Conservation (phyloP, 2,797 vertebrate species). For the Sebastes minor region DNA sequence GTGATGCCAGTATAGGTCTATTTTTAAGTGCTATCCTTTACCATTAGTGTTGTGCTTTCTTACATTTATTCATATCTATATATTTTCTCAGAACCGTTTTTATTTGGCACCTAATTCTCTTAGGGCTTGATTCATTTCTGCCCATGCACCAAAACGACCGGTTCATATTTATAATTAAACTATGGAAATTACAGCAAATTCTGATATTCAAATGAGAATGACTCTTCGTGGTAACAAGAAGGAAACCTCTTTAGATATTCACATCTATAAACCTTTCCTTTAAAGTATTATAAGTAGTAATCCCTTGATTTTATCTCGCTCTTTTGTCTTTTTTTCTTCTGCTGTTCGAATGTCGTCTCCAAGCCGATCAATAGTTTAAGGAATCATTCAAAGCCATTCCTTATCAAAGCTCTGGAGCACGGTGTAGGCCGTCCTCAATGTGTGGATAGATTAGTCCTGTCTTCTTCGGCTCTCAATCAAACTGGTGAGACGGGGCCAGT, state of each 20-base stretch:
- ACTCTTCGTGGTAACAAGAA: not conserved
- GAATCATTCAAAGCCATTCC: slow-evolving; percentile 74
- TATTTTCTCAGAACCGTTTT: slow-evolving; percentile 11
- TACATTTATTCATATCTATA: slow-evolving; percentile 26
- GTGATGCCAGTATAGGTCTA: slow-evolving; percentile 47
- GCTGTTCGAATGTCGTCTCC: slow-evolving; percentile 56
- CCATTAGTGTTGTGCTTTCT: slow-evolving; percentile 27
- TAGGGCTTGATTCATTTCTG: not conserved
- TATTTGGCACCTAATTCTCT: not conserved
- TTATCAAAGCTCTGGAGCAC: slow-evolving; percentile 76
- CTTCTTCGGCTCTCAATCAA: slow-evolving; percentile 63
- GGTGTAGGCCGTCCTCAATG: slow-evolving; percentile 39
- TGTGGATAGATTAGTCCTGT: slow-evolving; percentile 70
- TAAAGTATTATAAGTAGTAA: slow-evolving; percentile 51
- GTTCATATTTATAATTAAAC: not conserved
- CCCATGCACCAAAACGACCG: not conserved
- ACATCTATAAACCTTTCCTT: slow-evolving; percentile 40
- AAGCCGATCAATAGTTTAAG: slow-evolving; percentile 73
- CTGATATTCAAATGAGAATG: slow-evolving; percentile 14
- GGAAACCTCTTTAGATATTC: not conserved
- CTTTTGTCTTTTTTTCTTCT: slow-evolving; percentile 33
- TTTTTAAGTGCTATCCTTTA: slow-evolving; percentile 53
- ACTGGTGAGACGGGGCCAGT: slow-evolving; percentile 38
- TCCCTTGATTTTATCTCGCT: slow-evolving; percentile 45
- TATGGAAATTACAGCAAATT: not conserved